These are phyloP conservation scores for Meiosimyza platycephala DNA, from an alignment of 2,888 invertebrate species.

Conservation along the genomic window DNA sequence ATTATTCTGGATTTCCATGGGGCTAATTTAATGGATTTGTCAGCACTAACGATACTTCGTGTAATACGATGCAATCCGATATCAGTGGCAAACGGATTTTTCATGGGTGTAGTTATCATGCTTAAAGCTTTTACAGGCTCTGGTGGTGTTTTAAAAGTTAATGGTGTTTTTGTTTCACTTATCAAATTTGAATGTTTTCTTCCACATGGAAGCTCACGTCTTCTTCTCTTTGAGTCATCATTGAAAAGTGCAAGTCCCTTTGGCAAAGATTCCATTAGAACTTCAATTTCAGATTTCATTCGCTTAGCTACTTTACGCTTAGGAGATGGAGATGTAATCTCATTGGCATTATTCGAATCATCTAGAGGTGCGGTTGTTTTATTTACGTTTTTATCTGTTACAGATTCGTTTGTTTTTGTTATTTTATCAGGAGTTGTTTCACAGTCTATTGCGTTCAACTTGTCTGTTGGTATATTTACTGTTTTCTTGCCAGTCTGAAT, in stretches of 20 bases:
- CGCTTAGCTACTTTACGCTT: constrained; percentile 24
- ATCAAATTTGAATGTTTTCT: not conserved
- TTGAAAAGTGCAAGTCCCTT: constrained; percentile 26
- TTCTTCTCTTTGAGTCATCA: constrained; percentile 15
- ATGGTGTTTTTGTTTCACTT: not conserved
- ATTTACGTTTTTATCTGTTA: no score
- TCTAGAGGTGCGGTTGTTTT: no score
- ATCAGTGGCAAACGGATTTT: not conserved
- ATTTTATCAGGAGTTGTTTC: no score
- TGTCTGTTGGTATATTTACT: no score
- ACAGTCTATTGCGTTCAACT: no score
- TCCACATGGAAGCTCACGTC: constrained; percentile 1
- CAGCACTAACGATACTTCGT: no score
- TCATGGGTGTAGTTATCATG: not conserved
- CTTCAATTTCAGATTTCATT: constrained; percentile 38
- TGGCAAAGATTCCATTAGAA: constrained; percentile 44
- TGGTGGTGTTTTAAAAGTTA: constrained; percentile 19
- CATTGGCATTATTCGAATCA: no score
- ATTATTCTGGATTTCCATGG: no score
- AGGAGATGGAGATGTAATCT: no score
- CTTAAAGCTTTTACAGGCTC: not conserved
- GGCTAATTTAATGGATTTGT: no score
- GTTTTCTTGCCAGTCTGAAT: no score
- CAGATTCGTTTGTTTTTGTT: no score
- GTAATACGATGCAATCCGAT: not conserved